phyloP scores from a whole-genome alignment of 37 sponge, comb jelly and placozoan species.

The Crambe crambe region DNA sequence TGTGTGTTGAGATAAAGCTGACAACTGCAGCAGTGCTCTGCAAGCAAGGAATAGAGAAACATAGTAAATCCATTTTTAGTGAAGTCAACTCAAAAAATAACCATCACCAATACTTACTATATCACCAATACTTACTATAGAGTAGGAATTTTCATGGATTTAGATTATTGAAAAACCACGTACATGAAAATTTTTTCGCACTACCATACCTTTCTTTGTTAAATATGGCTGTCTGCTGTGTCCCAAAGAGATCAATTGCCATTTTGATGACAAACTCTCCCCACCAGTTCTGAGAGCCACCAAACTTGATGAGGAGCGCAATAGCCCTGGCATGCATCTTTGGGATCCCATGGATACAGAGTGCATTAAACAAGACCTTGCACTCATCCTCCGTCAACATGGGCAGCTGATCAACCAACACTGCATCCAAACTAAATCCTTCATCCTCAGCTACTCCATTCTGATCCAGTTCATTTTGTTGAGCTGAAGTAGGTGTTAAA shows the following conservation, averaged over 20 bases:
- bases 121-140: too few species aligned
- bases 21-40: conserved; percentile 62
- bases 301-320: conserved; percentile 52
- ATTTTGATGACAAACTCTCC: conserved; percentile 42
- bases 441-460: not conserved
- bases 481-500: not conserved
- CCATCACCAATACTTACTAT: too few species aligned
- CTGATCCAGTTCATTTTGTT: not conserved
- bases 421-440: not conserved
- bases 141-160: not conserved
- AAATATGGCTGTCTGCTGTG: conserved; percentile 28
- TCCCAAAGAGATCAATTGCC: conserved; percentile 21
- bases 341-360: conserved; percentile 61
- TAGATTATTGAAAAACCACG: not conserved
- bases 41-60: not conserved
- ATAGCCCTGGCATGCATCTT: conserved; percentile 57
- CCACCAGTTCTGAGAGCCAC: conserved; percentile 76
- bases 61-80: not conserved
- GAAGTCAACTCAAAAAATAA: not conserved
- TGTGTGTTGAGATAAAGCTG: conserved; percentile 55
- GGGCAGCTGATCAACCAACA: not conserved
- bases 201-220: conserved; percentile 62
- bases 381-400: conserved; percentile 44
- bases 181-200: not conserved
- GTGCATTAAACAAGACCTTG: conserved; percentile 31